Evolutionary conservation across 2,113 vertebrate genomes (phyloP).

Genomic region (Ciconia maguari): DNA sequence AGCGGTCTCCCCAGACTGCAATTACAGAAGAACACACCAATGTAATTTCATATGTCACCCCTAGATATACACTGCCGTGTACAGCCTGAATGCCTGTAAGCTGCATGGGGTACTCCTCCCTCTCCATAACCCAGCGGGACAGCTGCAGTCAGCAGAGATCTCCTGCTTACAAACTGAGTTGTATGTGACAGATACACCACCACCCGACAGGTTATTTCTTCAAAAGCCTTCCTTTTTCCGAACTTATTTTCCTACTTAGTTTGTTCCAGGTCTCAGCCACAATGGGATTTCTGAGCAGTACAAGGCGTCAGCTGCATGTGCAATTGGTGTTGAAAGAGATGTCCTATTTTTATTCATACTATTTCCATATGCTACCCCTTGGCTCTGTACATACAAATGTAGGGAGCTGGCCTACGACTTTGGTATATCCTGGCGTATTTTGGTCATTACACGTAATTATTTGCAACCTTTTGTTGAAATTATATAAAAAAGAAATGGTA

Average conservation of each 20-base stretch:
- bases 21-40: constrained; percentile 4
- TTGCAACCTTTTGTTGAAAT: not conserved
- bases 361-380: not conserved
- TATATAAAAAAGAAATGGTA: not conserved
- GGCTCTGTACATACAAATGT: not conserved
- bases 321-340: not conserved
- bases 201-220: not conserved
- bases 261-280: not conserved
- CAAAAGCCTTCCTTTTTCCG: not conserved
- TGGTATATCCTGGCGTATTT: not conserved
- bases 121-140: fast-evolving
- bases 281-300: not conserved
- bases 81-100: not conserved
- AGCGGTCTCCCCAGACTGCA: constrained; percentile 92
- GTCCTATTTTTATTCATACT: not conserved
- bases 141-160: not conserved
- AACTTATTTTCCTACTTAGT: not conserved
- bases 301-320: not conserved
- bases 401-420: not conserved
- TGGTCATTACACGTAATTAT: not conserved
- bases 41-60: not conserved
- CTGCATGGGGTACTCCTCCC: not conserved
- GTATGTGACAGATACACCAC: fast-evolving
- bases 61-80: fast-evolving
- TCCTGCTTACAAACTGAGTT: not conserved